phyloP scores from a whole-genome alignment of 1,140 invertebrate species.

The Drosophila neocordata region DNA sequence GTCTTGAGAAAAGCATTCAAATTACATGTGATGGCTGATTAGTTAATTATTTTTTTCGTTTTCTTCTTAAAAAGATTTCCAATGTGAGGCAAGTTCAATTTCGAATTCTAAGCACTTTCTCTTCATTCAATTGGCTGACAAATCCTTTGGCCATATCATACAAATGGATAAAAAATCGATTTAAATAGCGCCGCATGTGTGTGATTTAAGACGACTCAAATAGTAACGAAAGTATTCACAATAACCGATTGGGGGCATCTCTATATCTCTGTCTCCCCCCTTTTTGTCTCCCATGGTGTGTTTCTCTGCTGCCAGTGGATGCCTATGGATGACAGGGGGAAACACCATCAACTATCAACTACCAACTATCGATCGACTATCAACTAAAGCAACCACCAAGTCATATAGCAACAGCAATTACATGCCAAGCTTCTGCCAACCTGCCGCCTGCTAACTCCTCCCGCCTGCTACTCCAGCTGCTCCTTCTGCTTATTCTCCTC shows the following conservation, averaged over 20 bases:
- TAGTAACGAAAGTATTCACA: not conserved
- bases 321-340: conserved; percentile 33
- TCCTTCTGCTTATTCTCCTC: conserved; percentile 46
- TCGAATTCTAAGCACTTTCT: not conserved
- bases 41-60: not conserved
- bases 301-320: not conserved
- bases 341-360: conserved; percentile 27
- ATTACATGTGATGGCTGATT: not conserved
- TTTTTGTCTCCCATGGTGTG: not conserved
- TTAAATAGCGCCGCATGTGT: conserved; percentile 42
- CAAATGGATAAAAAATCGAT: conserved; percentile 29
- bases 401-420: conserved; percentile 54
- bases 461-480: conserved; percentile 47
- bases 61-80: too few relatives aligned
- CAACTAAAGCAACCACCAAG: conserved; percentile 23
- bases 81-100: too few relatives aligned
- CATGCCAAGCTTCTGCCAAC: conserved; percentile 26
- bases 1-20: conserved; percentile 12
- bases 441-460: not conserved
- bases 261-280: not conserved
- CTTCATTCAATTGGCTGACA: not conserved
- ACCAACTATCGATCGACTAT: conserved; percentile 4
- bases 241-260: conserved; percentile 33
- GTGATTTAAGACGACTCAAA: not conserved
- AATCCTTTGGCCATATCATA: not conserved